Evolutionary conservation across 2,888 invertebrate species (phyloP), one percentile per base, ranked within the genome.

Genomic region (Amblyjoppa proteus): DNA sequence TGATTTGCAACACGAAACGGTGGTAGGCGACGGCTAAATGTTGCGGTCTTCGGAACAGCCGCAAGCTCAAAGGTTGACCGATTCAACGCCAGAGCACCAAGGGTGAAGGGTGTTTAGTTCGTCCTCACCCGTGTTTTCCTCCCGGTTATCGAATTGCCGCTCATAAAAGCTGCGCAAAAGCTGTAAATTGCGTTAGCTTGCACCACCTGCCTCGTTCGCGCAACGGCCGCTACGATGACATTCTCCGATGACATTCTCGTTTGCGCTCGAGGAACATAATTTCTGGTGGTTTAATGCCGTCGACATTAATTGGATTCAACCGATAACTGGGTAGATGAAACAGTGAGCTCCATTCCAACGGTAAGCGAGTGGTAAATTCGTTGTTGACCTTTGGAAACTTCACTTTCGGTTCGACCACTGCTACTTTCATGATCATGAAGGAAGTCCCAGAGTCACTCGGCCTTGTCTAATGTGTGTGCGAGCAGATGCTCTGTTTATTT

Each of bases 401-500:
- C 28, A 58, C 58, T 28, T 11, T 58, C 45, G 13, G 45, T 16
- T 49, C 25, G 58, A 58, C 28, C 58, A 58, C 28, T 58, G 58
- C 58, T 4, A 13, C 4, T 58, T 58, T 25, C 25, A 25, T 28
- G 58, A 58, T 58, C 58, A 58, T 28, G 13, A 58, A 58, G 25
- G 58, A 58, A 58, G 11, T 13, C 4, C 28, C 58, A 58, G 58
- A 58, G 28, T 56, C 56, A 56, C 34, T 71, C 49, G 80, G 73
- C 73, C 81, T 81, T 81, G 76, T 28, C 58, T 25, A 28, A 51
- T 71, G n/a, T 49, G 71, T 51, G 51, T 73, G 76, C 56, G 69
- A 9, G 51, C 51, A 56, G 53, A 61, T 11, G 51, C 20, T 66
- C 76, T 77, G 84, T 84, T 81, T 84, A 81, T 76, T 77, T 73